These are phyloP conservation scores for Diaprepes abbreviatus DNA, from an alignment of 2,888 invertebrate species.

Conservation along the genomic window DNA sequence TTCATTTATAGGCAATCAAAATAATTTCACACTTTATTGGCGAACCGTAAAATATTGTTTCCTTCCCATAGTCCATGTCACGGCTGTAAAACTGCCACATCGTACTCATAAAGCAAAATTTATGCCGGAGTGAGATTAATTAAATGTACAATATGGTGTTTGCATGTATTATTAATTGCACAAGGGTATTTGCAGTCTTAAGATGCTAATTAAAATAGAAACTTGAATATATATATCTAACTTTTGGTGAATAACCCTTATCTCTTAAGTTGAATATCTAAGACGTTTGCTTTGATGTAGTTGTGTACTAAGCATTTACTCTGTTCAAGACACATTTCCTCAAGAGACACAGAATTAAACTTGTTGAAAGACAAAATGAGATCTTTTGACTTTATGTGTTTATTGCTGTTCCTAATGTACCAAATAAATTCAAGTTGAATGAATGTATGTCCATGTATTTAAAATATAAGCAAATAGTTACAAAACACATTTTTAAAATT, in stretches of 20 bases:
- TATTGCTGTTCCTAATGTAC: no score
- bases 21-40: slow-evolving; percentile 38
- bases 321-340: neutral
- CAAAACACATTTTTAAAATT: no score
- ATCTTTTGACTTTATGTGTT: no score
- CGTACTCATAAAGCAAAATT: slow-evolving; percentile 41
- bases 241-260: slow-evolving; percentile 26
- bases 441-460: no score
- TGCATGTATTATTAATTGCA: slow-evolving; percentile 42
- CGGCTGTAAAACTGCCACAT: slow-evolving; percentile 41
- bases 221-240: slow-evolving; percentile 22
- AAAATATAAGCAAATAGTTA: no score
- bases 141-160: slow-evolving; percentile 43
- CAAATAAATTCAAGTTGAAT: no score
- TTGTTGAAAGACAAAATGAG: neutral
- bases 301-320: neutral
- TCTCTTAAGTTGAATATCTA: slow-evolving; percentile 10
- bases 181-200: slow-evolving; percentile 37
- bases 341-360: neutral
- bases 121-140: slow-evolving; percentile 39
- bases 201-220: slow-evolving; percentile 39
- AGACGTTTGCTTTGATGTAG: slow-evolving; percentile 13
- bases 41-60: slow-evolving; percentile 35
- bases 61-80: slow-evolving; percentile 35
- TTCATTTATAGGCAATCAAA: slow-evolving; percentile 18